These are phyloP conservation scores for Gari tellinella DNA, from an alignment of 2,888 invertebrate species.

Conservation along the genomic window DNA sequence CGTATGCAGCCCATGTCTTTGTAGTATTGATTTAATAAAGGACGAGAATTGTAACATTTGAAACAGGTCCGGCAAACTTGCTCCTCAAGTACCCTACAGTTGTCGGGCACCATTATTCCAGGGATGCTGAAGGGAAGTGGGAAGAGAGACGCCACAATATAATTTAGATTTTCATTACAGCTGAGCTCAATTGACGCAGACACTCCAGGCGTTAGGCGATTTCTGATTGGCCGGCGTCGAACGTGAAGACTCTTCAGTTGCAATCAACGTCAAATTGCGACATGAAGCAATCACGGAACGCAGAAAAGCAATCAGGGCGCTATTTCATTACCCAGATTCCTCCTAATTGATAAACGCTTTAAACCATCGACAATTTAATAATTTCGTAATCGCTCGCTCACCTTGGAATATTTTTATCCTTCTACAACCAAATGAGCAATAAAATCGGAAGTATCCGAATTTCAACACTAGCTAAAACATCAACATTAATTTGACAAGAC, in stretches of 20 bases:
- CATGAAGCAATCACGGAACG: constrained; percentile 53
- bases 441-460: no score
- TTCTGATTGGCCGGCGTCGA: constrained; percentile 50
- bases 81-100: constrained; percentile 25
- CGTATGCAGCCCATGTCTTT: no score
- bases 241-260: constrained; percentile 47
- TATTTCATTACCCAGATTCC: constrained; percentile 54
- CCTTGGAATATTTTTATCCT: no score
- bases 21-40: constrained; percentile 34
- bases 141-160: constrained; percentile 53
- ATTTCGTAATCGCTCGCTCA: not conserved
- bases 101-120: constrained; percentile 53
- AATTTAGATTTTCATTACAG: constrained; percentile 61
- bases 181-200: constrained; percentile 48
- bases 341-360: constrained; percentile 46
- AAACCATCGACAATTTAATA: constrained; percentile 11
- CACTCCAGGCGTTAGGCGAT: constrained; percentile 36
- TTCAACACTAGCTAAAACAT: no score
- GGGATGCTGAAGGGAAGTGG: constrained; percentile 42
- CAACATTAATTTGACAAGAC: no score
- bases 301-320: constrained; percentile 14
- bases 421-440: no score
- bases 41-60: constrained; percentile 47
- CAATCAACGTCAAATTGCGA: constrained; percentile 51
- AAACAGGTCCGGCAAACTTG: constrained; percentile 31